Evolutionary conservation across 2,888 invertebrate genomes (phyloP), one percentile per base, ranked within the genome.

Genomic region (Pammene aurita): DNA sequence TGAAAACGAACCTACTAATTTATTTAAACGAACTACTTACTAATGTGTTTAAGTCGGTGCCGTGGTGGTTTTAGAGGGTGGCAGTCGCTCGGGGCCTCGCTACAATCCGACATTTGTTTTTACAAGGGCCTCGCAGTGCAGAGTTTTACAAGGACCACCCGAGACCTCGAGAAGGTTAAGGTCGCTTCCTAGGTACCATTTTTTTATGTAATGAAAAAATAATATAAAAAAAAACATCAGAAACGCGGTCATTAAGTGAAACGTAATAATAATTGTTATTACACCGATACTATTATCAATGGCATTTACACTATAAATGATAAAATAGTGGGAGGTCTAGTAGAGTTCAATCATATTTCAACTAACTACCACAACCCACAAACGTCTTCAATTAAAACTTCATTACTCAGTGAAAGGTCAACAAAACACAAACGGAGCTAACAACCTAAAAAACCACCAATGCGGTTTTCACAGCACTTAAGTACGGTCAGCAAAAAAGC

Each of bases 401-500:
- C 68, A 64, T 68, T 68, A 64, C 57, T 42, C 26, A 57, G 63
- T 64, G 68, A 68, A 68, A 68, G 68, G 68, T 68, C 63, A 68
- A 38, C 50, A 64, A 68, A 68, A 68, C 63, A 46, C 52, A 14
- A 48, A 56, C 46, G 41, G 26, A 67, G 61, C 58, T 58, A 42
- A 64, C 63, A 63, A 52, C 55, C 26, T 46, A 67, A 70, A 66
- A 70, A 70, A 64, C 67, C 62, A 42, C 62, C 42, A 63, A 44
- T 65, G 69, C 65, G 69, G 69, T 69, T 68, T 68, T 68, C 63
- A 68, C 68, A 65, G 69, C 54, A 66, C 61, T 61, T 66, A 38
- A 38, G 38, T 38, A 68, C 66, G 68, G 71, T 66, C 68, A 68
- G 68, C 68, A 68, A 71, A 71, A 71, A 71, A 71, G 56, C 68